Conservation (phyloP, 2,888 invertebrate species). For the Argyresthia goedartella region DNA sequence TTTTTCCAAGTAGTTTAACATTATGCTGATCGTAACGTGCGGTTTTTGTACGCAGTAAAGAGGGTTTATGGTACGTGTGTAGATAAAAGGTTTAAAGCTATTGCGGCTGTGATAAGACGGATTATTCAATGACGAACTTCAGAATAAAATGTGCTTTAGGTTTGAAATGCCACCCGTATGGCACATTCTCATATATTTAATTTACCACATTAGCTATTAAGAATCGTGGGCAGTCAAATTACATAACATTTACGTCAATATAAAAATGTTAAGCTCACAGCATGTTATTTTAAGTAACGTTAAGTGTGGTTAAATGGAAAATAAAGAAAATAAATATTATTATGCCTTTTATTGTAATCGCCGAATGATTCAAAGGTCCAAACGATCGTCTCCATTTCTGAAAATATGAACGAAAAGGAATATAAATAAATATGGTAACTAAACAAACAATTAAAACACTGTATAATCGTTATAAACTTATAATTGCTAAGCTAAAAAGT, state of each 20-base stretch:
- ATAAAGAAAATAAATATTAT: background rate
- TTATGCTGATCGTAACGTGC: too few species aligned
- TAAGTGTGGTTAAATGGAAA: background rate
- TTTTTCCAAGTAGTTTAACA: too few species aligned
- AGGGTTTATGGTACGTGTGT: too few species aligned
- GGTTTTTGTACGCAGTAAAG: too few species aligned
- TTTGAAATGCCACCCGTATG: background rate
- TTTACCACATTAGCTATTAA: background rate
- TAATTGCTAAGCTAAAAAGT: constrained; percentile 1
- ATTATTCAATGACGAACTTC: background rate
- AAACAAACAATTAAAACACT: constrained; percentile 1
- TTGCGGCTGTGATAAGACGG: constrained; percentile 32
- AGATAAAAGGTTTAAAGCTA: constrained; percentile 19
- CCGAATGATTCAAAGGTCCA: constrained; percentile 14
- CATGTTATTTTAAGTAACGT: background rate
- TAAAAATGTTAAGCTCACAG: background rate
- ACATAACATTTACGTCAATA: background rate
- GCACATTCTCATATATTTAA: background rate
- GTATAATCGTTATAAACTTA: constrained; percentile 1
- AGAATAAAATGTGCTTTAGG: background rate
- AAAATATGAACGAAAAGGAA: constrained; percentile 9
- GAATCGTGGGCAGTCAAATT: too few species aligned
- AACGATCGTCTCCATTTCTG: constrained; percentile 13
- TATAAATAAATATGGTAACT: background rate
- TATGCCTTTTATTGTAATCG: constrained; percentile 9